Base-by-base conservation (phyloP, 2,888 invertebrate genomes). In the Conistra vaccinii region DNA sequence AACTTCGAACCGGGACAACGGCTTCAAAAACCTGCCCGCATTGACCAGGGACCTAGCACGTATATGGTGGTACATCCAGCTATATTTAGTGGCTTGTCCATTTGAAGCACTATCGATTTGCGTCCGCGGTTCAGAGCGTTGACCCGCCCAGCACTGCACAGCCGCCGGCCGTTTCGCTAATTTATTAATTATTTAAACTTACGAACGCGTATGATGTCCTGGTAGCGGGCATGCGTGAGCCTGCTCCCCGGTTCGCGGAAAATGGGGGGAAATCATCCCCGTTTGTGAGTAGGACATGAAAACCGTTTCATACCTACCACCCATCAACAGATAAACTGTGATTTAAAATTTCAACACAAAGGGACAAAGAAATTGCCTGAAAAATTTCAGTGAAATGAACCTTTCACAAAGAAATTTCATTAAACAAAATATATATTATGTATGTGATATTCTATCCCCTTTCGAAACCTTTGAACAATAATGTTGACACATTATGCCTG, bases 21-120 rank as follows among this genome's bases (percentile, higher is more conserved):
- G 57, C 57, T 69, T 48, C 53, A 68, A 69, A 74, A 77, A 73
- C 66, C 62, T 62, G 67, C 73, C 74, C 66, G 66, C 66, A 63
- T 78, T 73, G 81, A 91, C 89, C 84, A 91, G 90, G 87, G 83
- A 84, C 70, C 73, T 17, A 91, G 80, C 78, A 89, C 87, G 89
- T 87, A 89, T 86, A 84, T 88, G 89, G 84, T 83, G 87, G 84
- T 90, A 86, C 82, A 85, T 87, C 80, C 86, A 85, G 88, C 90
- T 94, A 94, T 94, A 94, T 94, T 93, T 94, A 95, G 94, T 94
- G 93, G 91, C 72, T 92, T 95, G 94, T 94, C 95, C 95, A 95
- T 95, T 95, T 93, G 93, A 94, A 95, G 95, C 94, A 94, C 93
- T 96, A 96, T 96, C 95, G 96, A 96, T 96, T 95, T 89, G 93